Evolutionary conservation across 2,797 vertebrate genomes (phyloP).

Genomic region (Poecilia velifera): DNA sequence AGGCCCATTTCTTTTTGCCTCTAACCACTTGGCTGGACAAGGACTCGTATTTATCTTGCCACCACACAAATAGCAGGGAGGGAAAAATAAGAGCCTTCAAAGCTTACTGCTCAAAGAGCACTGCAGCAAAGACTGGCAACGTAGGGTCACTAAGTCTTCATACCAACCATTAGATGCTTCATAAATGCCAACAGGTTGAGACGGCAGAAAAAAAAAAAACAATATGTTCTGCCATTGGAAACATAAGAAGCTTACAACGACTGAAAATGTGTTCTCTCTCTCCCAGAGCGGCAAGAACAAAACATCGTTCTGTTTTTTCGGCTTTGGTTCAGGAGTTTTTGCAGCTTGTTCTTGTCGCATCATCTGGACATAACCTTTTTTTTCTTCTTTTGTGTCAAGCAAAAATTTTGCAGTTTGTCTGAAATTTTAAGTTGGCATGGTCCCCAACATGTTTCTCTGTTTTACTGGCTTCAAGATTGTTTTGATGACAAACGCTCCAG

Average conservation of each 20-base stretch:
- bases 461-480: not conserved
- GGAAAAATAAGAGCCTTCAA: not conserved
- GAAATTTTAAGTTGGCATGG: not conserved
- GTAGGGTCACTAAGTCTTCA: not conserved
- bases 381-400: no score
- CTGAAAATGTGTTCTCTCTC: not conserved
- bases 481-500: not conserved
- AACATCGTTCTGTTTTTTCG: not conserved
- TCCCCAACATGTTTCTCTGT: not conserved
- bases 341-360: not conserved
- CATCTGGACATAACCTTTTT: not conserved
- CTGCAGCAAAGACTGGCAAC: not conserved
- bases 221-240: not conserved
- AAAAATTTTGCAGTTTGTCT: not conserved
- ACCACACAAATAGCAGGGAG: not conserved
- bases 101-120: not conserved
- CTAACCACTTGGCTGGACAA: not conserved
- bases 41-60: constrained; percentile 1
- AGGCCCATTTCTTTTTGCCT: constrained; percentile 1
- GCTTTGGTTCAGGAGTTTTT: not conserved
- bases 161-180: not conserved
- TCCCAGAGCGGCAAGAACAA: not conserved
- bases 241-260: not conserved
- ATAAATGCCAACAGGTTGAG: not conserved
- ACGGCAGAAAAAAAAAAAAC: not conserved